These are phyloP conservation scores for Panthera uncia DNA, from an alignment of 2,113 vertebrate species.

Conservation along the genomic window DNA sequence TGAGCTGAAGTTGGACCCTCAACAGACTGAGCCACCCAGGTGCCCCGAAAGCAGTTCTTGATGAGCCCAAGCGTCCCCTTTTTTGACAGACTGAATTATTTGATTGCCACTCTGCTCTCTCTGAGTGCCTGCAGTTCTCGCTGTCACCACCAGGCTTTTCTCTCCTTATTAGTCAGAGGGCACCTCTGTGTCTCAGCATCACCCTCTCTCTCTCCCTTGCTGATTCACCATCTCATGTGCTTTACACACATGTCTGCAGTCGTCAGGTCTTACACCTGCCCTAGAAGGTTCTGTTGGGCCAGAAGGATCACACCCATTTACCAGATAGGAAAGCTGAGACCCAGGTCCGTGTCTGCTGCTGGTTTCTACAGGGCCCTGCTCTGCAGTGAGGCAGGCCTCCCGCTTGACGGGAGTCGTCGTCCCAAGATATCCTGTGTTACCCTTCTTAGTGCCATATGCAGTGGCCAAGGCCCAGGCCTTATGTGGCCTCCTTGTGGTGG, in stretches of 20 bases:
- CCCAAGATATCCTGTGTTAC: neutral
- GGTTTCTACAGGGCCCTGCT: neutral
- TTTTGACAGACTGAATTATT: neutral
- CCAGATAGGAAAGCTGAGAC: neutral
- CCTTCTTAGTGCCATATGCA: neutral
- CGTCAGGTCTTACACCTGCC: neutral
- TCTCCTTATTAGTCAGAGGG: neutral
- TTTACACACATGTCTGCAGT: neutral
- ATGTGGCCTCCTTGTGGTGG: neutral
- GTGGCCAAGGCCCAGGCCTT: neutral
- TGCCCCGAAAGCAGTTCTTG: neutral
- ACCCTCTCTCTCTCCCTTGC: too few relatives aligned
- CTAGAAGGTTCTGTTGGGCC: neutral
- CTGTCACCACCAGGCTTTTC: neutral
- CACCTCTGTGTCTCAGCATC: neutral
- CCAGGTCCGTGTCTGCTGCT: neutral
- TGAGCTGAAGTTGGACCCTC: too few relatives aligned
- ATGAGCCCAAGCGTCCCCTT: neutral
- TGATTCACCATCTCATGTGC: neutral
- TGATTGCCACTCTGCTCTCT: neutral
- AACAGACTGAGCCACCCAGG: too few relatives aligned
- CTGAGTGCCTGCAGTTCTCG: neutral
- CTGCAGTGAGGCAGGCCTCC: neutral
- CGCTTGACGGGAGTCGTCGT: fast-evolving
- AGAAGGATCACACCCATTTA: neutral